Evolutionary conservation across 2,797 vertebrate species (phyloP).

Genomic region (Phrynocephalus forsythii): DNA sequence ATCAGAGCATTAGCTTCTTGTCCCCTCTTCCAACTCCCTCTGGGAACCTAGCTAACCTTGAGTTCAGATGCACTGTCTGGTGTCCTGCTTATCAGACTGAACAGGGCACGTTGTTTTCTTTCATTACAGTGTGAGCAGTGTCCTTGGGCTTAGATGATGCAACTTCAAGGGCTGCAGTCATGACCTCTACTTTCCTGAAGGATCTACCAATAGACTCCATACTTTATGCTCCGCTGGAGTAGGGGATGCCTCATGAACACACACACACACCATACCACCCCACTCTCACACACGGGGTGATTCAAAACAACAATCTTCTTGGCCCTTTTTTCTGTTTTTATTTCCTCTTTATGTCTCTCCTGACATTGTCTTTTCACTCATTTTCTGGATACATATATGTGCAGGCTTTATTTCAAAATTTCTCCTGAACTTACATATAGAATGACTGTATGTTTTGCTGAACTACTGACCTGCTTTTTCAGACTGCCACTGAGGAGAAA

Average conservation of each 20-base stretch:
- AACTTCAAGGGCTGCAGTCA: slow-evolving; percentile 25
- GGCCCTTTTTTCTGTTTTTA: not conserved
- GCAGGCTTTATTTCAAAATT: not conserved
- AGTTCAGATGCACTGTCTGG: slow-evolving; percentile 16
- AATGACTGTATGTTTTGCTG: not conserved
- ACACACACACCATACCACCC: not conserved
- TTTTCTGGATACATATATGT: not conserved
- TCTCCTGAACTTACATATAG: not conserved
- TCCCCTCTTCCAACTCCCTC: slow-evolving; percentile 20
- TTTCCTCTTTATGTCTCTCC: not conserved
- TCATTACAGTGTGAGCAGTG: slow-evolving; percentile 24
- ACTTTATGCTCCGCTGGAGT: slow-evolving; percentile 10
- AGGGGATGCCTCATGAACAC: not conserved
- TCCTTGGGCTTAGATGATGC: slow-evolving; percentile 33
- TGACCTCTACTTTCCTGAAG: slow-evolving; percentile 38
- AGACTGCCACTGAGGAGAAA: not conserved
- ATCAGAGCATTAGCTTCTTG: not conserved
- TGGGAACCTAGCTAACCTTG: slow-evolving; percentile 23
- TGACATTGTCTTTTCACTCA: not conserved
- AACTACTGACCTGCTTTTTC: not conserved
- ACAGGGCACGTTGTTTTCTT: slow-evolving; percentile 20
- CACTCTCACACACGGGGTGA: not conserved
- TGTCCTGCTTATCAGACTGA: slow-evolving; percentile 36
- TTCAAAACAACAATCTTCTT: not conserved
- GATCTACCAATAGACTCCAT: slow-evolving; percentile 1